Evolutionary conservation across 2,797 vertebrate species (phyloP).

Genomic region (Acridotheres tristis): DNA sequence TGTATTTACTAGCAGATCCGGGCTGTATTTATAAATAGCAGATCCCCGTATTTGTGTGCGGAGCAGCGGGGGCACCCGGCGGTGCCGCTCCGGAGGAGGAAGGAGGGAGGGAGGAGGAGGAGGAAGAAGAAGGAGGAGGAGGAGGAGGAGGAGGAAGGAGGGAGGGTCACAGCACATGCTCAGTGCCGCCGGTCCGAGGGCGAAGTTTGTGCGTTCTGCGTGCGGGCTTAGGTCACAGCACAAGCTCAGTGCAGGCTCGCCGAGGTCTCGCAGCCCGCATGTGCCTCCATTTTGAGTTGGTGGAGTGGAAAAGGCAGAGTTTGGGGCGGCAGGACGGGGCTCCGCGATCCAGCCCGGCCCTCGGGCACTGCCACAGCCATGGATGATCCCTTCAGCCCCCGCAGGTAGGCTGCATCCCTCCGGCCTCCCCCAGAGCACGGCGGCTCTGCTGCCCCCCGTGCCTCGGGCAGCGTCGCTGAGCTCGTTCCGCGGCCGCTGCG

Average conservation of each 20-base stretch:
- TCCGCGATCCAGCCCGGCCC: slow-evolving; percentile 64
- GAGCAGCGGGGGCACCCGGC: too few species aligned
- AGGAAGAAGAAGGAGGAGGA: not conserved
- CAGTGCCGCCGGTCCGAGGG: slow-evolving; percentile 88
- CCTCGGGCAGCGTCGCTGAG: too few species aligned
- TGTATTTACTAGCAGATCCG: not conserved
- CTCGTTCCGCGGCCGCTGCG: too few species aligned
- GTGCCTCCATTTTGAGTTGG: slow-evolving; percentile 98
- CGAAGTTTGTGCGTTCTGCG: slow-evolving; percentile 90
- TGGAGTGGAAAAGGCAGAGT: slow-evolving; percentile 84
- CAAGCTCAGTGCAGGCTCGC: slow-evolving; percentile 91
- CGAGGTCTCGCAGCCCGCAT: slow-evolving; percentile 85
- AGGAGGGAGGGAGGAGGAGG: too few species aligned
- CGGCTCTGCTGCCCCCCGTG: too few species aligned
- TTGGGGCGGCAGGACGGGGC: slow-evolving; percentile 60
- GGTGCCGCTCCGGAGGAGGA: too few species aligned
- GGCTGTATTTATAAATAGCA: too few species aligned
- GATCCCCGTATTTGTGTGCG: too few species aligned
- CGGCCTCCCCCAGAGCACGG: too few species aligned
- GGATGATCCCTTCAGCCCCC: slow-evolving; percentile 94
- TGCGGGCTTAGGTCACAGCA: slow-evolving; percentile 97
- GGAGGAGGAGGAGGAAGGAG: not conserved
- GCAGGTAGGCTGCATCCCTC: slow-evolving; percentile 86
- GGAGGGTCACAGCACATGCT: slow-evolving; percentile 98
- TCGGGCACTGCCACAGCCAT: slow-evolving; percentile 86